Conservation (phyloP, 92 coral and sea anemone species). For the Heteractis magnifica region DNA sequence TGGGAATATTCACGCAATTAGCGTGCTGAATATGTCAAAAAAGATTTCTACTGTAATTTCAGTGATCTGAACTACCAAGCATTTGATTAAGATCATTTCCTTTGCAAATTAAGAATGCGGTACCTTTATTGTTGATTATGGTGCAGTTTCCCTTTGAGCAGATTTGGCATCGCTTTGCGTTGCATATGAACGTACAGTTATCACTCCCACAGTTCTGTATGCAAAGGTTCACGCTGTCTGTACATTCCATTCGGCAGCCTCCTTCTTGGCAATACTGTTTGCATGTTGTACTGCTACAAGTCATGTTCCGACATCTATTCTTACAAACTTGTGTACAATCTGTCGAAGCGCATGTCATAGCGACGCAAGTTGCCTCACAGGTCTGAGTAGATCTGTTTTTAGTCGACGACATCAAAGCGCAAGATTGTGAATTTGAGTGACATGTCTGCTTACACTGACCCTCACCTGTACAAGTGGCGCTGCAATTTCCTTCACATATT, state of each 20-base stretch:
- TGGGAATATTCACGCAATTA: too few species aligned
- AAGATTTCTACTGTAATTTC: too few species aligned
- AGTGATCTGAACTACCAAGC: too few species aligned
- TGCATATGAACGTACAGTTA: neutral
- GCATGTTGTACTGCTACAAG: neutral
- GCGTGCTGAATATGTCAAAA: too few species aligned
- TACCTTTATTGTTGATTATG: neutral
- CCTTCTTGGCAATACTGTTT: neutral
- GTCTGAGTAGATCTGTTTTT: neutral
- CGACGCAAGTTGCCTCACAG: neutral
- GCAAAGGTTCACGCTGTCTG: neutral
- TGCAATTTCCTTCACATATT: constrained; percentile 6
- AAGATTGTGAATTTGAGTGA: neutral
- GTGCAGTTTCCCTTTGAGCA: neutral
- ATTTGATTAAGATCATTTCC: too few species aligned
- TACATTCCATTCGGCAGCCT: neutral
- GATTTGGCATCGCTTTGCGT: neutral
- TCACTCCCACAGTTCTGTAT: neutral
- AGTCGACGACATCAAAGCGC: neutral
- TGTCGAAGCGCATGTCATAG: neutral
- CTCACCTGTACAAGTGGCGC: neutral
- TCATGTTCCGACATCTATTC: neutral
- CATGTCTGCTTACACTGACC: neutral
- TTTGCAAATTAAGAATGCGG: neutral
- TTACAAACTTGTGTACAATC: neutral